phyloP scores from a whole-genome alignment of 2,888 invertebrate genomes.

The Apeira syringaria region DNA sequence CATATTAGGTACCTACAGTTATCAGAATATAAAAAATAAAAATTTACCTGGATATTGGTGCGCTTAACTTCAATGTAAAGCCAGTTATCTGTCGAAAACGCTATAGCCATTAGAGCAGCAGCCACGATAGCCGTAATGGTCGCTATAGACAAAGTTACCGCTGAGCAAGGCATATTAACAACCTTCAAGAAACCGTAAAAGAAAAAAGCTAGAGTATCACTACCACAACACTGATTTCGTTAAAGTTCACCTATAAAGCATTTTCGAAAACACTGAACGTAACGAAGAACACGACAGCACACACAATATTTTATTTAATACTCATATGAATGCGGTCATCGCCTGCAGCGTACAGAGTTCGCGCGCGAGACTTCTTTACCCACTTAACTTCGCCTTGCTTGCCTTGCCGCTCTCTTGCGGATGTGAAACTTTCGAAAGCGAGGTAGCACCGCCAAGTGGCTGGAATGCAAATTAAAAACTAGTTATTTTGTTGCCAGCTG shows the following conservation, averaged over 20 bases:
- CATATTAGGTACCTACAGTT: too few relatives aligned
- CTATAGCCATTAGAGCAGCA: conserved; percentile 95
- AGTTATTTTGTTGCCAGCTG: conserved; percentile 59
- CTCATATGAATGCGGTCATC: conserved; percentile 82
- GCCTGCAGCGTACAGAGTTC: conserved; percentile 79
- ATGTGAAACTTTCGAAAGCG: conserved; percentile 84
- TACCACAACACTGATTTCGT: conserved; percentile 72
- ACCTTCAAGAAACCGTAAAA: conserved; percentile 62
- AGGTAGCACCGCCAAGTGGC: conserved; percentile 76
- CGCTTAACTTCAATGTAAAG: conserved; percentile 96
- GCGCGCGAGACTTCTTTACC: conserved; percentile 79
- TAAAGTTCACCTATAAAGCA: conserved; percentile 78
- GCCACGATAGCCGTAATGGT: conserved; percentile 98
- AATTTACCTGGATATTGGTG: conserved; percentile 91
- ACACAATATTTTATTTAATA: conserved; percentile 73
- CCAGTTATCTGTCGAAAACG: conserved; percentile 99
- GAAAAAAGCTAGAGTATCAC: conserved; percentile 62
- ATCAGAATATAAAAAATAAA: too few relatives aligned
- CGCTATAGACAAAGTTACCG: conserved; percentile 96
- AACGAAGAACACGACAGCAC: conserved; percentile 78
- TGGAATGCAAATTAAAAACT: conserved; percentile 77
- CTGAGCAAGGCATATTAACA: conserved; percentile 95
- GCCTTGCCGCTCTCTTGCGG: conserved; percentile 81
- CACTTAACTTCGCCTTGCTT: conserved; percentile 67
- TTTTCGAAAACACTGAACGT: conserved; percentile 77